Percentiles rank a stretch among this genome's conserved stretches.
These are phyloP conservation scores for Crotophaga sulcirostris DNA, from an alignment of 2,113 vertebrate genomes.

Conservation along the genomic window DNA sequence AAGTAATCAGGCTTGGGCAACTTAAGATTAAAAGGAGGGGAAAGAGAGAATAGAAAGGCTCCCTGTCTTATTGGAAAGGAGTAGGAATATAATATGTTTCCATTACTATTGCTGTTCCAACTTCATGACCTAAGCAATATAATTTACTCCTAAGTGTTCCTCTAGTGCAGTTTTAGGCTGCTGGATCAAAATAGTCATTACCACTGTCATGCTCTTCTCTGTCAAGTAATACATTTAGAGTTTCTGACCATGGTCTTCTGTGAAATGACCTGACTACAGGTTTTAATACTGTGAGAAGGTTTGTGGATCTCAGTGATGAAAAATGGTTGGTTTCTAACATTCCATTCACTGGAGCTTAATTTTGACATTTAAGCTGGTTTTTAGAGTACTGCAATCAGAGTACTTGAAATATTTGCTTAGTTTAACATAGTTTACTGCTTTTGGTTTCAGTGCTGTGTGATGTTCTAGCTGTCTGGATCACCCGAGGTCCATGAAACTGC, in stretches of 20 bases:
- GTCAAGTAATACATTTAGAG: not conserved
- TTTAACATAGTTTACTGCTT: not conserved
- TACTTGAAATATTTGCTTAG: not conserved
- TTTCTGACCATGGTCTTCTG: not conserved
- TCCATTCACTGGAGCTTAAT: not conserved
- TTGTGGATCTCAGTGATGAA: not conserved
- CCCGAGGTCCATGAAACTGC: not conserved
- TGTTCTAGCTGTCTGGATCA: not conserved
- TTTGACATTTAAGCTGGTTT: not conserved
- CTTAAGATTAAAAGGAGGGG: not conserved
- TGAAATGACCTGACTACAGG: not conserved
- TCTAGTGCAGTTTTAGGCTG: not conserved
- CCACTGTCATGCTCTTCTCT: not conserved
- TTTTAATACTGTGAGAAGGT: not conserved
- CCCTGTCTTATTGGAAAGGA: not conserved
- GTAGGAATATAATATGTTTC: not conserved
- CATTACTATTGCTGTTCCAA: not conserved
- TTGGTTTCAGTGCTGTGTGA: not conserved
- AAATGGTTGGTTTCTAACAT: not conserved
- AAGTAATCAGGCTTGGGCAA: not conserved
- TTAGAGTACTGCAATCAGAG: not conserved
- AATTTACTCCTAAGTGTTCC: not conserved
- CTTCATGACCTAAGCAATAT: not conserved
- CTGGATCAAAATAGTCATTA: not conserved
- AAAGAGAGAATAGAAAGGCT: not conserved